Percentiles rank a stretch among this genome's conserved stretches.
These are phyloP conservation scores for Cyclargus thomasi DNA, from an alignment of 1,140 invertebrate species.

Conservation along the genomic window DNA sequence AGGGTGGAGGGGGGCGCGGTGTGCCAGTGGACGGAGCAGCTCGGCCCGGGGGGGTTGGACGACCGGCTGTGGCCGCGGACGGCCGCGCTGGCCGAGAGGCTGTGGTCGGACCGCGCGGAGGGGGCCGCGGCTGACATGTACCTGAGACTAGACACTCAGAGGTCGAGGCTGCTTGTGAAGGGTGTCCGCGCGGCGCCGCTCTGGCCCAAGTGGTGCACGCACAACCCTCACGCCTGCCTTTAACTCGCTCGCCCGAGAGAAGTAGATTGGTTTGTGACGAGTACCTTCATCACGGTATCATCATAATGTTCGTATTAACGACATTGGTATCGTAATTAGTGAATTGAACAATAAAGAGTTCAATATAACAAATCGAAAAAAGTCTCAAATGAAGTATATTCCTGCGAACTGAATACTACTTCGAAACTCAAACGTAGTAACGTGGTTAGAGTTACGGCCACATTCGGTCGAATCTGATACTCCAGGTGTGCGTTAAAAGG, in stretches of 20 bases:
- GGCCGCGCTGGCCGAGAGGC: conserved; percentile 82
- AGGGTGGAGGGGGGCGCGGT: conserved; percentile 83
- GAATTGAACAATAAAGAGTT: too few species aligned
- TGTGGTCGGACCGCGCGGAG: conserved; percentile 66
- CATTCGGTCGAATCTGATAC: too few species aligned
- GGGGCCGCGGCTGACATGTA: conserved; percentile 76
- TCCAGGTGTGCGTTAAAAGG: too few species aligned
- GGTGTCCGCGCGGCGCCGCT: conserved; percentile 81
- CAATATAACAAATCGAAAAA: too few species aligned
- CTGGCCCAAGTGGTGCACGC: conserved; percentile 84
- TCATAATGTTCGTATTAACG: conserved; percentile 9
- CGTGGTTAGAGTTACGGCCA: too few species aligned
- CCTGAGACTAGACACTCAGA: conserved; percentile 79
- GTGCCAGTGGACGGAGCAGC: conserved; percentile 84
- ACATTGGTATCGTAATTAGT: too few species aligned
- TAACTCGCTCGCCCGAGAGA: conserved; percentile 36
- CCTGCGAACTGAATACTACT: too few species aligned
- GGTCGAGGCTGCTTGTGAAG: conserved; percentile 77
- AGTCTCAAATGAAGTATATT: too few species aligned
- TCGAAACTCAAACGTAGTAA: too few species aligned
- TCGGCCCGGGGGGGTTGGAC: conserved; percentile 77
- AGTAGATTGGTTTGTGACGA: conserved; percentile 3
- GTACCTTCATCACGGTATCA: neutral
- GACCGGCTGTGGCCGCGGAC: conserved; percentile 82
- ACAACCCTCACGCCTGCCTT: conserved; percentile 84